Evolutionary conservation across 2,113 vertebrate genomes (phyloP).

Genomic region (Pelecanus crispus): DNA sequence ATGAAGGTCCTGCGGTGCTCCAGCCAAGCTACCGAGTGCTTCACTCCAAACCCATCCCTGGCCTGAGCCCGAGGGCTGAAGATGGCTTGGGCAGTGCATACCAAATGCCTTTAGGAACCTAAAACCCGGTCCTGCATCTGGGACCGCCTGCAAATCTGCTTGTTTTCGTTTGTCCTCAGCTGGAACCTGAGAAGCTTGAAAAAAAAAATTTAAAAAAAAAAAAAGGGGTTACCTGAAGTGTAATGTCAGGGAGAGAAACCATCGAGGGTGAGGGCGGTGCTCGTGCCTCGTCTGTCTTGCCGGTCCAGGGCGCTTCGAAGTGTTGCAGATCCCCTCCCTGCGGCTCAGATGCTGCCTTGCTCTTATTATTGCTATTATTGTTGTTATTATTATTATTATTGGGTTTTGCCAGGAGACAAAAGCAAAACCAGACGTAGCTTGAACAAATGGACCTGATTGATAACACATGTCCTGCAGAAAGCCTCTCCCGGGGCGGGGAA

Average conservation of each 20-base stretch:
- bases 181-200: neutral
- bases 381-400: neutral
- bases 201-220: neutral
- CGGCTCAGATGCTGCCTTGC: neutral
- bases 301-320: neutral
- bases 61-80: neutral
- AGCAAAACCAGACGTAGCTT: neutral
- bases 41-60: neutral
- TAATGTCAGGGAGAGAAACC: neutral
- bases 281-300: neutral
- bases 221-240: neutral
- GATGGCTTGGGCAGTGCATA: neutral
- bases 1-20: neutral
- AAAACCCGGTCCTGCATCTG: neutral
- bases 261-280: fast-evolving
- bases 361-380: neutral
- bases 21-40: neutral
- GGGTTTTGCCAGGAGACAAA: conserved; percentile 36
- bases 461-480: neutral
- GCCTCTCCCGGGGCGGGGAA: neutral
- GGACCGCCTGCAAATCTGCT: neutral
- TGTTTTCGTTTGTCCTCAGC: neutral
- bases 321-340: neutral
- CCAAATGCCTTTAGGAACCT: neutral
- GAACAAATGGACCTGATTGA: neutral